These are phyloP conservation scores for Cepaea nemoralis DNA, from an alignment of 1,140 invertebrate species.

Conservation along the genomic window DNA sequence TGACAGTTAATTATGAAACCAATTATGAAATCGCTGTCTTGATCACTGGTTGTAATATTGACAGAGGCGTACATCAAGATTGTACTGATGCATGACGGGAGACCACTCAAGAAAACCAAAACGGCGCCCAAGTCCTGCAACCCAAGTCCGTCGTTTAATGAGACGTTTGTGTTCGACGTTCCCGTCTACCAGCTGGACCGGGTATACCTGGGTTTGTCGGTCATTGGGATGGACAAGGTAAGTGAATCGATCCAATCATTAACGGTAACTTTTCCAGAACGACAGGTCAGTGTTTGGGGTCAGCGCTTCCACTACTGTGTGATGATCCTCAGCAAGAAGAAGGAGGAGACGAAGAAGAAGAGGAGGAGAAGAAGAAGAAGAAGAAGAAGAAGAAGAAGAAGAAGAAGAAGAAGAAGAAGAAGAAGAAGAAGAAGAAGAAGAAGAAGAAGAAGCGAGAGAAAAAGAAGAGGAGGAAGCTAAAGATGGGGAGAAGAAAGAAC, in stretches of 20 bases:
- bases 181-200: constrained; percentile 82
- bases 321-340: no score
- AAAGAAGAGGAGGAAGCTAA: not conserved
- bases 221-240: constrained; percentile 94
- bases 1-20: no score
- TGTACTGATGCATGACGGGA: constrained; percentile 74
- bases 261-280: no score
- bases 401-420: not conserved
- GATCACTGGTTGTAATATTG: no score
- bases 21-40: no score
- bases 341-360: no score
- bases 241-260: not conserved
- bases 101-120: constrained; percentile 76
- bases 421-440: not conserved
- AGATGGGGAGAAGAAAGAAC: not conserved
- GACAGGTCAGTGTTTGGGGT: no score
- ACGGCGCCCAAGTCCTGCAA: constrained; percentile 73
- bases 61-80: constrained; percentile 77
- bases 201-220: constrained; percentile 88
- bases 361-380: no score
- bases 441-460: not conserved
- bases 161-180: constrained; percentile 76
- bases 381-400: not conserved
- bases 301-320: no score
- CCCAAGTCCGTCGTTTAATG: constrained; percentile 76